phyloP scores from a whole-genome alignment of 2,888 invertebrate species.

The Drosophila koepferae region DNA sequence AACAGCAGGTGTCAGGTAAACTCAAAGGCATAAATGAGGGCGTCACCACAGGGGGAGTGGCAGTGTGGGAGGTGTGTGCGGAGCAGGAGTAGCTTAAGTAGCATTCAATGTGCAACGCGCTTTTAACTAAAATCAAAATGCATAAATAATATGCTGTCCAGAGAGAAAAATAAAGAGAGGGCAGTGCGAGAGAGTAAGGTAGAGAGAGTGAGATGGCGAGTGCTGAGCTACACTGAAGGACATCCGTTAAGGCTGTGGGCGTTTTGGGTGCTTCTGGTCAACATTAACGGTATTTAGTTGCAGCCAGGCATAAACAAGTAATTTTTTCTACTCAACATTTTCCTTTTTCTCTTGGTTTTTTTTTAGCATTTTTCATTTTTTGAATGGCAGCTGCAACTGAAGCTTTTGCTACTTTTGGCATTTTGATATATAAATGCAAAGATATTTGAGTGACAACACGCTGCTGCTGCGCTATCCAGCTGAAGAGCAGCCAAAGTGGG shows the following conservation, averaged over 20 bases:
- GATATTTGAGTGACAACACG: conserved; percentile 15
- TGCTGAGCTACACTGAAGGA: conserved; percentile 36
- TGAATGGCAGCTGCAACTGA: conserved; percentile 31
- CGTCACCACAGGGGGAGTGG: too few relatives aligned
- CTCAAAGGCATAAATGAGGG: conserved; percentile 1
- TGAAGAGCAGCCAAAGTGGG: conserved; percentile 1
- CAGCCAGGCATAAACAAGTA: conserved; percentile 53
- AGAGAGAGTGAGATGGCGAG: not conserved
- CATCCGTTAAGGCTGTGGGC: not conserved
- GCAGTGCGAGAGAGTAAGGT: not conserved
- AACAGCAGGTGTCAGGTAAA: conserved; percentile 55
- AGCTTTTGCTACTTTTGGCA: conserved; percentile 7
- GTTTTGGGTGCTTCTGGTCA: conserved; percentile 28
- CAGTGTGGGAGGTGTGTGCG: not conserved
- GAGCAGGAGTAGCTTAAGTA: not conserved
- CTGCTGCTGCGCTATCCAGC: not conserved
- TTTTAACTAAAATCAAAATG: conserved; percentile 77
- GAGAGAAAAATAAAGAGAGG: not conserved
- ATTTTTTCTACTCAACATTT: conserved; percentile 13
- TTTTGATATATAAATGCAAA: conserved; percentile 6
- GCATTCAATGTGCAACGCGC: conserved; percentile 46
- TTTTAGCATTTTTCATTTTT: not conserved
- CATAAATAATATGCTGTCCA: conserved; percentile 60
- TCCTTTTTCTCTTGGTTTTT: not conserved
- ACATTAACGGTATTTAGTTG: conserved; percentile 48